Evolutionary conservation across 2,113 vertebrate genomes (phyloP), one percentile per base, ranked within the genome.

Genomic region (Eidolon helvum): DNA sequence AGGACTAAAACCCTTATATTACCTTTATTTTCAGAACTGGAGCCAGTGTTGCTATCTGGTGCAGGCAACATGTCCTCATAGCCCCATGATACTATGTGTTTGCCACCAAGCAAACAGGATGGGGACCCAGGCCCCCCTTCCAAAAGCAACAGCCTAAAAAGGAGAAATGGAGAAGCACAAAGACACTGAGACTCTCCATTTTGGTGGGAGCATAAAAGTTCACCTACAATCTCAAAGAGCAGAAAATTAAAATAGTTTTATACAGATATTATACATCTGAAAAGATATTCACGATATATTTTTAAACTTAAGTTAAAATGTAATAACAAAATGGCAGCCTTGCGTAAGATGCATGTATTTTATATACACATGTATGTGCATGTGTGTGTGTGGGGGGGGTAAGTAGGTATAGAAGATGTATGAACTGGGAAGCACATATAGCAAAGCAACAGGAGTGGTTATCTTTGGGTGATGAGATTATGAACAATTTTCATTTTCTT

Each of bases 1-100:
- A 57, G 77, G 87, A 86, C 26, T 69, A 71, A 91, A 75, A 10
- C 30, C 63, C 74, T 30, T 18, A 77, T 21, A 69, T 97, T 98
- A 99, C 99, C 99, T 99, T 99, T 99, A 97, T 93, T 99, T 98
- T 99, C 99, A 96, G 99, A 98, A 97, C 99, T 99, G 92, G 99
- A 99, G 90, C 99, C 98, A 96, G 98, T 98, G 98, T 99, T 99
- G 93, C 98, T 98, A 97, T 99, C 99, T 45, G 99, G 99, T 10
- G 99, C 99, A 10, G 99, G 99, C 85, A 99, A 97, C 99, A 99
- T 99, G 98, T 99, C 99, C 98, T 99, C 99, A 98, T 99, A 99
- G 19, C 99, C 99, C 99, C 99, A 99, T 14, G 99, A 99, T 63
- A 99, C 99, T 79, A 99, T 99, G 98, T 99, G 99, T 96, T 99